phyloP scores from a whole-genome alignment of 2,888 invertebrate species.

The Tinea semifulvella region DNA sequence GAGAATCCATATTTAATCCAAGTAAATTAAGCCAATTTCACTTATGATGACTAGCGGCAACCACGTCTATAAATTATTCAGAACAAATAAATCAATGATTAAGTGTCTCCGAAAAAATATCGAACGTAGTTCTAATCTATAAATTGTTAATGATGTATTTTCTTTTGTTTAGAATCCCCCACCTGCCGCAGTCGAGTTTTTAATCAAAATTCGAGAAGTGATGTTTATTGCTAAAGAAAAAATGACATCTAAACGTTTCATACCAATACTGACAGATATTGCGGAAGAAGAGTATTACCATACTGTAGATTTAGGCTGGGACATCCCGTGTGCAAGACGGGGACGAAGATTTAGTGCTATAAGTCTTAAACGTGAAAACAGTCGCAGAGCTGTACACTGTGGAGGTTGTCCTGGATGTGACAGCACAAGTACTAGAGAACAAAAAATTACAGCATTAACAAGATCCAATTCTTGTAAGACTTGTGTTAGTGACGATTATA shows the following conservation, averaged over 20 bases:
- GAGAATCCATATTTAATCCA: too few species aligned
- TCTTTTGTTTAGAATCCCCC: conserved; percentile 79
- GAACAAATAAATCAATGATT: too few species aligned
- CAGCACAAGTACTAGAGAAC: conserved; percentile 32
- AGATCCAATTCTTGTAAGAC: conserved; percentile 64
- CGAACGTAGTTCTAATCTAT: too few species aligned
- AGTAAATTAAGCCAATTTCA: too few species aligned
- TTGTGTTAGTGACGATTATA: conserved; percentile 71
- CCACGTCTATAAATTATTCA: neutral
- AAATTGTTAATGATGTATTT: neutral
- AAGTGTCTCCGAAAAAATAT: too few species aligned
- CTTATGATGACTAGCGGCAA: too few species aligned
- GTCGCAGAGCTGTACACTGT: conserved; percentile 63
- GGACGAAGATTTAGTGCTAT: conserved; percentile 65
- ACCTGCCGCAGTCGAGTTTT: conserved; percentile 88
- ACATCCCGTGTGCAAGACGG: conserved; percentile 55
- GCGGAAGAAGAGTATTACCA: conserved; percentile 77
- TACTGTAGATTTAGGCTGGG: conserved; percentile 57
- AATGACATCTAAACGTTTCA: conserved; percentile 82
- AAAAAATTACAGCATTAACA: conserved; percentile 36
- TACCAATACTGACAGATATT: conserved; percentile 80
- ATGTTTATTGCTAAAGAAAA: conserved; percentile 89
- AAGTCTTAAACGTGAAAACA: conserved; percentile 70
- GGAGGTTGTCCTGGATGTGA: conserved; percentile 76
- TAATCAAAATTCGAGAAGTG: conserved; percentile 88